These are phyloP conservation scores for Laticauda colubrina DNA, from an alignment of 2,113 vertebrate species.

Conservation along the genomic window DNA sequence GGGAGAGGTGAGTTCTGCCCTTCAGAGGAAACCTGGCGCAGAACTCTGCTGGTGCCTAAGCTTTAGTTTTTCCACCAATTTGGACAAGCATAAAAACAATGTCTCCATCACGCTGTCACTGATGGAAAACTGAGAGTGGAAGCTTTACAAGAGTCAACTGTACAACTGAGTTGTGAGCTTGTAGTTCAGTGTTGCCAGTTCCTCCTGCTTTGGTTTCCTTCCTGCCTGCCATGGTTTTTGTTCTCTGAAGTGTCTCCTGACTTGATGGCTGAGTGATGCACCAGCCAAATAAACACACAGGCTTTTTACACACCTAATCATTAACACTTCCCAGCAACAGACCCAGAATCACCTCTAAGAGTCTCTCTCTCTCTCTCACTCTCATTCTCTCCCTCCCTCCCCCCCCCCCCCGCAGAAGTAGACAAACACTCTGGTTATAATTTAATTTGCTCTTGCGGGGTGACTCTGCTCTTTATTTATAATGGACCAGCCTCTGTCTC, in stretches of 20 bases:
- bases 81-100: neutral
- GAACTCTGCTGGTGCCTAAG: neutral
- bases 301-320: neutral
- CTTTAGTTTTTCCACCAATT: neutral
- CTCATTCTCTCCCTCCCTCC: too few species aligned
- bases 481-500: too few species aligned
- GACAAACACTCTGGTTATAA: accelerated
- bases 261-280: neutral
- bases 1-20: neutral
- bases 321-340: neutral
- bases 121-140: neutral
- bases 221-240: neutral
- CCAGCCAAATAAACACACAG: neutral
- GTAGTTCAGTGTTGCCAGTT: accelerated
- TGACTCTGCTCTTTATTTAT: accelerated
- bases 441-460: neutral
- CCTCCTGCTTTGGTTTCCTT: neutral
- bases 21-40: neutral
- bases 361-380: neutral
- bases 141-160: neutral
- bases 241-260: neutral
- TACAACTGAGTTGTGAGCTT: neutral
- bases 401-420: neutral
- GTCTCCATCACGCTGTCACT: neutral
- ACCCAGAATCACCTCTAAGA: neutral